Evolutionary conservation across 2,888 invertebrate genomes (phyloP).

Genomic region (Oxycera nigricornis): DNA sequence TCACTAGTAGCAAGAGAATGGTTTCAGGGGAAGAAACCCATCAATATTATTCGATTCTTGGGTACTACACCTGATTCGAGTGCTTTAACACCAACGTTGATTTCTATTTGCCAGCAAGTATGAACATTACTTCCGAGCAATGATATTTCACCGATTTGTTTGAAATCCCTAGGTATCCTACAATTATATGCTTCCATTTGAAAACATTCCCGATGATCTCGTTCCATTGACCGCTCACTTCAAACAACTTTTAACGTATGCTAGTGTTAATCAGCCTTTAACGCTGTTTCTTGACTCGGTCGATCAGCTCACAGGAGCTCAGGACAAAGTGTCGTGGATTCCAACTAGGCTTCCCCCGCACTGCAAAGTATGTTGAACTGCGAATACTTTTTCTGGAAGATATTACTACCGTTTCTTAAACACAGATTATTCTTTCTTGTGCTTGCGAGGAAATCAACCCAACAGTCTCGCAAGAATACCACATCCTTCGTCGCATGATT

Average conservation of each 20-base stretch:
- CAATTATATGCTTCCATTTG: conserved; percentile 89
- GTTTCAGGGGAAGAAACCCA: conserved; percentile 78
- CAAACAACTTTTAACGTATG: conserved; percentile 88
- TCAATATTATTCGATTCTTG: conserved; percentile 89
- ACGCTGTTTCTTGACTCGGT: conserved; percentile 94
- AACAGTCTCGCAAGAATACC: conserved; percentile 86
- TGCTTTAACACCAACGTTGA: conserved; percentile 90
- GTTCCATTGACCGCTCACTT: conserved; percentile 96
- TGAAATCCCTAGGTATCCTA: conserved; percentile 76
- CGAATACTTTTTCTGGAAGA: neutral
- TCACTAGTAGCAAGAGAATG: conserved; percentile 77
- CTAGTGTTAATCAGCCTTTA: conserved; percentile 82
- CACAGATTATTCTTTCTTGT: conserved; percentile 86
- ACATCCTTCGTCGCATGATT: conserved; percentile 84
- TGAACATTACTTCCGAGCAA: conserved; percentile 41
- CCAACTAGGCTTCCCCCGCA: conserved; percentile 87
- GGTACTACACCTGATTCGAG: conserved; percentile 98
- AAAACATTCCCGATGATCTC: conserved; percentile 94
- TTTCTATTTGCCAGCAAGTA: conserved; percentile 95
- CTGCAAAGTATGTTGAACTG: conserved; percentile 73
- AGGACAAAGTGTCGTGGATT: conserved; percentile 95
- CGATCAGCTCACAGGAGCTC: conserved; percentile 93
- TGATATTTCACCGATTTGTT: neutral
- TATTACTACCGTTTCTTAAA: neutral
- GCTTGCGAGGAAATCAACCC: conserved; percentile 87